Base-by-base conservation (phyloP, 2,888 invertebrate genomes). In the Brachypalpus laphriformis region DNA sequence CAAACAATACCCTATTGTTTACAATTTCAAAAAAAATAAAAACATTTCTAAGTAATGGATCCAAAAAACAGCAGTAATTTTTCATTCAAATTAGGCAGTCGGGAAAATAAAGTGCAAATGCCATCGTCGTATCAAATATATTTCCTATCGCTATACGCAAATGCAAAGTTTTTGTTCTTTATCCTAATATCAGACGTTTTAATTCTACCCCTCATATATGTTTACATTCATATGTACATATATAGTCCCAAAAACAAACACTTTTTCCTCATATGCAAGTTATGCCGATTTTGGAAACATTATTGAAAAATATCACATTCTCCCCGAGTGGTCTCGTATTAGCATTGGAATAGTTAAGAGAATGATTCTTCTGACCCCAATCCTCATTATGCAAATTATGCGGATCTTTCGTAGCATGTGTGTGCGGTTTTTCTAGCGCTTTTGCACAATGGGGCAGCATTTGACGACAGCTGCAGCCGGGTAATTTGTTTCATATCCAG, bases 331-430 rank as follows among this genome's bases (percentile, higher is more conserved):
- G 68, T 40, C n/a, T n/a, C 61, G 40, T 71, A 82, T 76, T 82
- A 82, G 76, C 70, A 82, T 76, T 76, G 70, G 63, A 76, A 82
- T 82, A 82, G 76, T 76, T 82, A 82, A 82, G 76, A 76, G 82
- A 76, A 71, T 82, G 70, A 71, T 70, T 82, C 65, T 57, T 71
- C 65, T 82, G 82, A 82, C 82, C 82, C 76, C 70, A 82, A 82
- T 76, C 63, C 70, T 82, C 76, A 76, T 82, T 76, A 76, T 82
- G 82, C 76, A 82, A 82, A 82, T 82, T 76, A 76, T 82, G 76
- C 82, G 82, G 70, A 82, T 82, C 70, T 71, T 72, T 81, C 56
- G 54, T 51, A 76, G 65, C 76, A 76, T 82, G 71, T 82, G 65
- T 82, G 70, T 71, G 76, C 47, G 76, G 70, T 71, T 82, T 76